phyloP scores from a whole-genome alignment of 2,888 invertebrate genomes.

The Noctua janthe region DNA sequence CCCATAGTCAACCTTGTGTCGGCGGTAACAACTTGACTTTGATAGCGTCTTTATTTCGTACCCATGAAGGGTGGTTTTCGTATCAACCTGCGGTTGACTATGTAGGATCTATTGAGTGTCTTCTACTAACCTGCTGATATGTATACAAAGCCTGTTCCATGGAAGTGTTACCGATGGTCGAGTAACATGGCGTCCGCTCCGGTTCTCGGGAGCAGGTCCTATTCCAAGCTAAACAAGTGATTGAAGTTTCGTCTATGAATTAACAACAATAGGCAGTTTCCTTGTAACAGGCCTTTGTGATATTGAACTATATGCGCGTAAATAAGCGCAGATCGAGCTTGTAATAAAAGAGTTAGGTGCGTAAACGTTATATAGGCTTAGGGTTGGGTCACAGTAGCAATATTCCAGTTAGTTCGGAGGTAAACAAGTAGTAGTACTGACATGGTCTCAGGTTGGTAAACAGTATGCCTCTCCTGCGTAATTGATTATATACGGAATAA shows the following conservation, averaged over 20 bases:
- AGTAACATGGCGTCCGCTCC: conserved; percentile 70
- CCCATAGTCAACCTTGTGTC: not conserved
- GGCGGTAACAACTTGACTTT: not conserved
- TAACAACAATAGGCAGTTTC: conserved; percentile 87
- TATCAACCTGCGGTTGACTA: not conserved
- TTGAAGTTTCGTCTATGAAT: conserved; percentile 81
- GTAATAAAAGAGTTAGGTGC: conserved; percentile 58
- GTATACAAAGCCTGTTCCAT: conserved; percentile 52
- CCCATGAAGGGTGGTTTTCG: conserved; percentile 2
- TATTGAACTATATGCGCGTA: conserved; percentile 72
- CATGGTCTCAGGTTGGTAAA: not conserved
- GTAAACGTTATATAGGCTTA: conserved; percentile 23
- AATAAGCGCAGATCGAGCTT: conserved; percentile 56
- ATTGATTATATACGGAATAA: not conserved
- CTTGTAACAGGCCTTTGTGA: conserved; percentile 87
- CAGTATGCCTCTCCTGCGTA: not conserved
- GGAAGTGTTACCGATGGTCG: conserved; percentile 52
- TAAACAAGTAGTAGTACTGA: not conserved
- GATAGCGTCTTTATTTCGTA: conserved; percentile 14
- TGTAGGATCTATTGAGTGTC: conserved; percentile 34
- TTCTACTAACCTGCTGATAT: conserved; percentile 57
- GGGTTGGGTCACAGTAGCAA: conserved; percentile 1
- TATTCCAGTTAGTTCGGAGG: not conserved
- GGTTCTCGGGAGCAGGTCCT: conserved; percentile 77
- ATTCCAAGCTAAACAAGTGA: conserved; percentile 83